A percentile compares a stretch with the other conserved stretches of the same genome.
These are phyloP conservation scores for Varanus komodoensis DNA, from an alignment of 2,113 vertebrate species.

Conservation along the genomic window DNA sequence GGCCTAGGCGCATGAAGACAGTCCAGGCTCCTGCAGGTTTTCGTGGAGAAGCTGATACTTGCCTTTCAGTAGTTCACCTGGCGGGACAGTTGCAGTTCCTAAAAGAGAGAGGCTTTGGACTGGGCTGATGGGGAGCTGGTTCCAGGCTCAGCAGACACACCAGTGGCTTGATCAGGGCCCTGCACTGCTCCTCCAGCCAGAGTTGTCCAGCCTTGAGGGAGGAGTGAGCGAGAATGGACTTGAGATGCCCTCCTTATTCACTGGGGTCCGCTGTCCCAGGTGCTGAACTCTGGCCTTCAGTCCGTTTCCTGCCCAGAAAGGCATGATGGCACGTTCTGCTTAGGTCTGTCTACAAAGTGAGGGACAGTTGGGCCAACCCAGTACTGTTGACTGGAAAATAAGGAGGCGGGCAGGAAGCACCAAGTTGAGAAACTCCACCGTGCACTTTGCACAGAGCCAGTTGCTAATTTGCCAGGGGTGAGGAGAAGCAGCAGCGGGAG, in stretches of 20 bases:
- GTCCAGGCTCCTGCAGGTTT: no score
- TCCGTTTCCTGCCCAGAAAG: fast-evolving
- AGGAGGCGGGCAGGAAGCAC: background rate
- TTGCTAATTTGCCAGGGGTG: no score
- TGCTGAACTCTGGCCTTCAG: background rate
- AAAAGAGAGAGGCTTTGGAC: no score
- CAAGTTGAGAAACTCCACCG: background rate
- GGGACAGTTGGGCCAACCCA: background rate
- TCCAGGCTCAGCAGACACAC: no score
- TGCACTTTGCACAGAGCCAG: background rate
- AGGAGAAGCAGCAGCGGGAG: no score
- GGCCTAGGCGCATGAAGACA: no score
- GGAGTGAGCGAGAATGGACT: background rate
- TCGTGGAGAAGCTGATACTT: background rate
- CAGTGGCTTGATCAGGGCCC: no score
- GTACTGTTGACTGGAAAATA: background rate
- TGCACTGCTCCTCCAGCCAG: no score
- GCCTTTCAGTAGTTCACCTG: background rate
- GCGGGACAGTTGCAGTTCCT: background rate
- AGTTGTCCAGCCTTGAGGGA: background rate
- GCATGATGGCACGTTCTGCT: background rate
- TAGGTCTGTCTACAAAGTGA: background rate
- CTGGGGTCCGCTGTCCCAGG: background rate
- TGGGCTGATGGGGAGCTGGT: no score
- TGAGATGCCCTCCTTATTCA: no score